phyloP scores from a whole-genome alignment of 23 tunicate genomes.

The Ascidia mentula region DNA sequence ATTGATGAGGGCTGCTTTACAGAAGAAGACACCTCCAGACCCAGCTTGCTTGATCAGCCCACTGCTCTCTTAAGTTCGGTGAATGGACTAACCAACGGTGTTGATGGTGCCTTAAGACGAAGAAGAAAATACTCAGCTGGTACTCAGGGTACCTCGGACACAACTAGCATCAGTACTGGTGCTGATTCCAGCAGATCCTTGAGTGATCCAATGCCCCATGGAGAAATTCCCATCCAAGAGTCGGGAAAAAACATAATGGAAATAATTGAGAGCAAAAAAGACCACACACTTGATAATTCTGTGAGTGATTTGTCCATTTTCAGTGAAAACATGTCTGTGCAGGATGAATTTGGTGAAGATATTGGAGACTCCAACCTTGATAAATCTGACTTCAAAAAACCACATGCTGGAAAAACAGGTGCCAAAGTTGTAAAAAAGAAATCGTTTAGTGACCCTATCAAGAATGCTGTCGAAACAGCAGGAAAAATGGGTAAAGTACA shows the following conservation, averaged over 20 bases:
- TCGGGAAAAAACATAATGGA: background rate
- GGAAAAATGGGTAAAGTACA: conserved; percentile 27
- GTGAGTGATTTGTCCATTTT: conserved; percentile 33
- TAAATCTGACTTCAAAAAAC: background rate
- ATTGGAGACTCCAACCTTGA: background rate
- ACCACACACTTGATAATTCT: background rate
- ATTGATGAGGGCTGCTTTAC: conserved; percentile 41
- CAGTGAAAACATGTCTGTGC: conserved; percentile 38
- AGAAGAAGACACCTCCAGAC: conserved; percentile 19
- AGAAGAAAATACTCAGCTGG: conserved; percentile 16
- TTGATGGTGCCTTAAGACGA: background rate
- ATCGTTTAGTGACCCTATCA: conserved; percentile 82
- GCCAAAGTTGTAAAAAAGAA: conserved; percentile 60
- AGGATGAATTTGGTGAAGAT: conserved; percentile 21
- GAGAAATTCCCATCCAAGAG: background rate
- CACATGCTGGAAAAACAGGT: background rate
- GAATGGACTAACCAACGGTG: background rate
- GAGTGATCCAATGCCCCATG: conserved; percentile 22
- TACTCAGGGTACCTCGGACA: background rate
- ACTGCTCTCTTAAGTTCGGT: background rate
- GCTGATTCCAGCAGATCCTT: background rate
- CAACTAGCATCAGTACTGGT: conserved; percentile 10
- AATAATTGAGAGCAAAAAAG: background rate
- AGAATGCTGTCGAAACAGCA: conserved; percentile 53
- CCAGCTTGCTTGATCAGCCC: background rate